Conservation (phyloP, 2,113 vertebrate genomes). For the Calidris pugnax region DNA sequence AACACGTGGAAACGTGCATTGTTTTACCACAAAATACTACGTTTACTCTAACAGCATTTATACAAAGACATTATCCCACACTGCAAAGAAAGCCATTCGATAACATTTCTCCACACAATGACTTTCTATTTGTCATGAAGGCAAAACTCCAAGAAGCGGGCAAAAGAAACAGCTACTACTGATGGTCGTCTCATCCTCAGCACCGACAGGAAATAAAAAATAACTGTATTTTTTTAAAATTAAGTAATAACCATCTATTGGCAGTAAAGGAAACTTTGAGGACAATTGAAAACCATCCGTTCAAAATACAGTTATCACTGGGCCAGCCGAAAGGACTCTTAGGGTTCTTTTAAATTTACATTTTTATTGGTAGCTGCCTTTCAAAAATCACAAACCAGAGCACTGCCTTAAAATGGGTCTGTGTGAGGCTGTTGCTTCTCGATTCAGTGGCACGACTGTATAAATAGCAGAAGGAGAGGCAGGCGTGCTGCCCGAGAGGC, state of each 20-base stretch:
- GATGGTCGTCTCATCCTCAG: not conserved
- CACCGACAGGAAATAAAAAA: not conserved
- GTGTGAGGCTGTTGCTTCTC: slow-evolving; percentile 3
- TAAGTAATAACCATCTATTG: not conserved
- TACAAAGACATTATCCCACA: not conserved
- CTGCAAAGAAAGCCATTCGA: not conserved
- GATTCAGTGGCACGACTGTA: not conserved
- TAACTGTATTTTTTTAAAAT: not conserved
- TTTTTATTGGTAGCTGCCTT: not conserved
- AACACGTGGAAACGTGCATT: not conserved
- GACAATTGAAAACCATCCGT: not conserved
- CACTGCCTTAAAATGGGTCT: slow-evolving; percentile 16
- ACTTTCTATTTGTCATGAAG: not conserved
- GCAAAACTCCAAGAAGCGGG: not conserved
- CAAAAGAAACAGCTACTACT: not conserved
- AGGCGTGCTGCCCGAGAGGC: slow-evolving; percentile 10
- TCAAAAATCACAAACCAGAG: not conserved
- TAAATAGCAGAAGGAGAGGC: slow-evolving; percentile 32
- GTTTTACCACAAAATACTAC: not conserved
- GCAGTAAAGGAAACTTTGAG: not conserved
- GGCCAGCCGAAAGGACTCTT: not conserved
- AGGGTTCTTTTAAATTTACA: not conserved
- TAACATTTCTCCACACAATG: not conserved
- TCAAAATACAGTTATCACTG: not conserved
- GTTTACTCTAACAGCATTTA: not conserved